Evolutionary conservation across 1,140 invertebrate species (phyloP).

Genomic region (Camponotus pennsylvanicus): DNA sequence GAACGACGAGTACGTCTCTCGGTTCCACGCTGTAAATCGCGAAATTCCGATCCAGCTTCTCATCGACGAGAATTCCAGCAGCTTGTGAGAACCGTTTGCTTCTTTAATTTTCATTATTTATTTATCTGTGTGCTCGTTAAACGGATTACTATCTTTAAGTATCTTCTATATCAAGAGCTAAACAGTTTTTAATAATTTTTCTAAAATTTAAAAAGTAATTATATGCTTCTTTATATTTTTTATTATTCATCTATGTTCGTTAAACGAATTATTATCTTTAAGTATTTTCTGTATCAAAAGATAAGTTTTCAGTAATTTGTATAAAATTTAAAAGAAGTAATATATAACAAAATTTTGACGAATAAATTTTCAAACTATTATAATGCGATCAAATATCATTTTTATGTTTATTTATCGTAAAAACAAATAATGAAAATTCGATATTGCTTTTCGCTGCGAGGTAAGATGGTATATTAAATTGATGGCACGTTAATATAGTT

Average conservation of each 20-base stretch:
- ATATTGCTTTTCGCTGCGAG: background rate
- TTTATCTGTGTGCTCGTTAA: slow-evolving; percentile 15
- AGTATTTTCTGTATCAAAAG: background rate
- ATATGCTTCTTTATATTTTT: slow-evolving; percentile 17
- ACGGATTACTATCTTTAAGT: slow-evolving; percentile 32
- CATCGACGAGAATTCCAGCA: slow-evolving; percentile 47
- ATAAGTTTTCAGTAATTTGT: background rate
- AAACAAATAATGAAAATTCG: too few species aligned
- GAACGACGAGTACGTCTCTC: slow-evolving; percentile 27
- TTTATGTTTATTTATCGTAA: background rate
- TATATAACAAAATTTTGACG: background rate
- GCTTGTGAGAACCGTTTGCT: background rate
- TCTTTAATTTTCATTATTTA: slow-evolving; percentile 31
- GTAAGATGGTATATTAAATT: slow-evolving; percentile 7
- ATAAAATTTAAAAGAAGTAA: slow-evolving; percentile 7
- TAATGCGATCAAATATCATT: background rate
- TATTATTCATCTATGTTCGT: background rate
- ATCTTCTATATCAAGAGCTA: too few species aligned
- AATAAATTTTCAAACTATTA: background rate
- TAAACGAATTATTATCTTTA: slow-evolving; percentile 34
- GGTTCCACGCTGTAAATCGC: slow-evolving; percentile 53
- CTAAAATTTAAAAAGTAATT: too few species aligned
- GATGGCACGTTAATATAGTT: background rate
- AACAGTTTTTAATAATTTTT: too few species aligned
- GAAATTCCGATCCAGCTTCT: slow-evolving; percentile 29